phyloP scores from a whole-genome alignment of 1,140 invertebrate species.

The Pseudomyrmex pallidus region DNA sequence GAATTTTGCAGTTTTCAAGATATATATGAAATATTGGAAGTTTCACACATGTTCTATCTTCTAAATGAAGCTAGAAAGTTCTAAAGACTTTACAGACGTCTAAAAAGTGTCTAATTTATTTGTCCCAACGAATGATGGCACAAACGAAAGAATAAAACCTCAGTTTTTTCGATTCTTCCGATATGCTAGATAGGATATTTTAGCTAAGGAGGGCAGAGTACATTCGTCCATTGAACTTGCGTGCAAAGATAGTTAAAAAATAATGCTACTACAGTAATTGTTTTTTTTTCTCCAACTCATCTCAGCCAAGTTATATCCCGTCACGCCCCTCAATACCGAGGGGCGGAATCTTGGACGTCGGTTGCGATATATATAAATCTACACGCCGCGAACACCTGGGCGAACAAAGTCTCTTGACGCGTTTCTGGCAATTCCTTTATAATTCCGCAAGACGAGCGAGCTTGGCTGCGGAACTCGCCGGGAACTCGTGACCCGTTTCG shows the following conservation, averaged over 20 bases:
- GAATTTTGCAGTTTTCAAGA: too few species aligned
- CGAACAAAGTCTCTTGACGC: constrained; percentile 2
- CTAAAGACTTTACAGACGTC: too few species aligned
- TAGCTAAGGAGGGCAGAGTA: too few species aligned
- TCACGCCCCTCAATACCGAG: constrained; percentile 13
- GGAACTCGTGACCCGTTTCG: constrained; percentile 38
- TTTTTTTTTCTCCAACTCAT: background rate
- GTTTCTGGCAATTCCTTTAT: constrained; percentile 40
- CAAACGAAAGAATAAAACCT: too few species aligned
- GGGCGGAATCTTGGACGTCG: constrained; percentile 5
- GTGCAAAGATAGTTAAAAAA: background rate
- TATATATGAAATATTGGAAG: too few species aligned
- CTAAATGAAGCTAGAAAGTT: too few species aligned
- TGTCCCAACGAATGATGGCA: too few species aligned
- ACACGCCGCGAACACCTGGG: constrained; percentile 25
- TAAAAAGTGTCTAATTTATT: too few species aligned
- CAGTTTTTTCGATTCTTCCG: too few species aligned
- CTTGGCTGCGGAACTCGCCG: constrained; percentile 20
- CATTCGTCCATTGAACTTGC: too few species aligned
- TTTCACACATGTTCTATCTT: too few species aligned
- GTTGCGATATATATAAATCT: constrained; percentile 24
- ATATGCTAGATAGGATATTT: too few species aligned
- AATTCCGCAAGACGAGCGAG: constrained; percentile 17
- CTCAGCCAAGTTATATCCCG: background rate
- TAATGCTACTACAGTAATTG: constrained; percentile 9